phyloP scores from a whole-genome alignment of 2,113 vertebrate genomes.

The Natator depressus region DNA sequence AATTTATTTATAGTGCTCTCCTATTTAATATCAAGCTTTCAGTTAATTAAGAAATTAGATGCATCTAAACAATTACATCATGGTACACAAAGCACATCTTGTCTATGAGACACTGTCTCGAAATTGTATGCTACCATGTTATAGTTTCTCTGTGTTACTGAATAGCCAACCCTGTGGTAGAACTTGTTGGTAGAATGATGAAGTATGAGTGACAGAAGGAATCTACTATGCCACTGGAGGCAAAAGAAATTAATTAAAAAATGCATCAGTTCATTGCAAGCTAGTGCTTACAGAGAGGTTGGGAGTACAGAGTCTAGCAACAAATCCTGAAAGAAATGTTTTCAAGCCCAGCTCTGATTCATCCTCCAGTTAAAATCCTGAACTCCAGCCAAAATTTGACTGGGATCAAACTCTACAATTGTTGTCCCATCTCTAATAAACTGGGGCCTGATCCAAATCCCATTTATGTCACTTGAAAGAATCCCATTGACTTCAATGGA shows the following conservation, averaged over 20 bases:
- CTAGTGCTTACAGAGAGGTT: neutral
- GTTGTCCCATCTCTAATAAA: neutral
- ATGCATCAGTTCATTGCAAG: neutral
- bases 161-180: neutral
- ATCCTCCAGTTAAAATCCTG: conserved; percentile 1
- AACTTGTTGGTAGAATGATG: neutral
- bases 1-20: neutral
- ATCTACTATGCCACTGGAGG: neutral
- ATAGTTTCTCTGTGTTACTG: neutral
- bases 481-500: neutral
- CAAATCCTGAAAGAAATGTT: neutral
- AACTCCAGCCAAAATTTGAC: neutral
- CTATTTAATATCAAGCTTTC: neutral
- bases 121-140: neutral
- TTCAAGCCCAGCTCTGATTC: neutral
- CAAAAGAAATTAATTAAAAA: neutral
- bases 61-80: neutral
- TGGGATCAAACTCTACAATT: neutral
- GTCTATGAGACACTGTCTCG: neutral
- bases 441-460: neutral
- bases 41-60: neutral
- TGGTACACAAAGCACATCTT: neutral
- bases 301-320: neutral
- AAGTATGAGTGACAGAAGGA: neutral
- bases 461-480: neutral